Base-by-base conservation (phyloP, 2,888 invertebrate species). In the Chydorus sphaericus region DNA sequence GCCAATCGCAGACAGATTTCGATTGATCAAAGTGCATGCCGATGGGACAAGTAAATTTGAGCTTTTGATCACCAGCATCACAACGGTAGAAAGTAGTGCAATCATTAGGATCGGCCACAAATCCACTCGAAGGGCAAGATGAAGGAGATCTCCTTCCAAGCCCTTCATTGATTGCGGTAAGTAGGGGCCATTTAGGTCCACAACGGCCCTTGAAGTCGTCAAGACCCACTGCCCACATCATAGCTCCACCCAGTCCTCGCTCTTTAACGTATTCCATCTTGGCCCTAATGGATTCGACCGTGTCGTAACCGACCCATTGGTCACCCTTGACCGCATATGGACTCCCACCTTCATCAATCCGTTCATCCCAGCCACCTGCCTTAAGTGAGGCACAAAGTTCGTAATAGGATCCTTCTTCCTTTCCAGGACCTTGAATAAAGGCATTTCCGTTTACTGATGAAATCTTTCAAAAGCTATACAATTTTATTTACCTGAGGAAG, bases 251-350 rank as follows among this genome's bases (percentile, higher is more conserved):
- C 26, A 82, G 70, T 0, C 77, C 75, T 6, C 38, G 28, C 5
- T 23, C 14, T 30, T 10, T 57, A 36, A 54, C 26, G 39, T 57
- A 57, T 29, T 54, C 37, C 31, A 51, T 55, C 50, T 58, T 57
- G 11, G 16, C 26, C 26, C 54, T 4, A 28, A 55, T 39, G 33
- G 48, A 38, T 28, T 48, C 81, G 8, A 77, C 74, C 65, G 92
- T 90, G 66, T 93, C 92, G 64, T 78, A 93, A 2, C 88, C 85
- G 20, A 91, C 89, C 92, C 92, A 93, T 66, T 92, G 91, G 65
- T 83, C 83, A 48, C 82, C 88, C 65, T 85, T 85, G 66, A 81
- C 83, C 0, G 91, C 87, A 63, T 84, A 90, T 0, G 92, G 92
- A 8, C 55, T 49, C 49, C 55, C 55, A 10, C 26, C 54, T 10